phyloP scores from a whole-genome alignment of 2,113 vertebrate species.

The Oplegnathus fasciatus region DNA sequence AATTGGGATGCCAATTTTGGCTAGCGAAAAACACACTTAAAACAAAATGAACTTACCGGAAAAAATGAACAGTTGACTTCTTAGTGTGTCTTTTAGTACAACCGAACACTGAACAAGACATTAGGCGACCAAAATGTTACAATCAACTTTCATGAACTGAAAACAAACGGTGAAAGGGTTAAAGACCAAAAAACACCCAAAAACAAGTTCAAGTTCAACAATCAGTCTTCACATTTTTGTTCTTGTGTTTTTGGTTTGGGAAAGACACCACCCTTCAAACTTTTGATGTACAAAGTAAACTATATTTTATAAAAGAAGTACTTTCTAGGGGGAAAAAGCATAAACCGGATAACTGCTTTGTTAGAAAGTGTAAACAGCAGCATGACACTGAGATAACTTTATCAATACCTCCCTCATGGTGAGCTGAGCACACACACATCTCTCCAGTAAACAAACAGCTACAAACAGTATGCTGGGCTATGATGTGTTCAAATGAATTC shows the following conservation, averaged over 20 bases:
- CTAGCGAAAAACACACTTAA: too few species aligned
- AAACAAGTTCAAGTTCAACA: too few species aligned
- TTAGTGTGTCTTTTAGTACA: too few species aligned
- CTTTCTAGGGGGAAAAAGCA: background rate
- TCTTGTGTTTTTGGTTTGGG: background rate
- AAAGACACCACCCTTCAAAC: background rate
- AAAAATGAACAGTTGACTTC: too few species aligned
- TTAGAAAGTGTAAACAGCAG: constrained; percentile 29
- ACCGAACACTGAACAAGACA: too few species aligned
- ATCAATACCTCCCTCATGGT: constrained; percentile 19
- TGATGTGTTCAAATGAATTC: constrained; percentile 26
- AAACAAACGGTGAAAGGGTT: too few species aligned
- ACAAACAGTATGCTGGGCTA: background rate
- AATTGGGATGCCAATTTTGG: too few species aligned
- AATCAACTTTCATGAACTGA: too few species aligned
- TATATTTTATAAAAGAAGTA: background rate
- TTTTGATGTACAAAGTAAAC: background rate
- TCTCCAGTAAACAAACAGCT: background rate
- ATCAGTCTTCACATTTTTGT: background rate
- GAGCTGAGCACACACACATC: constrained; percentile 12
- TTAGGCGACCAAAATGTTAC: too few species aligned
- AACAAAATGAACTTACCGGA: too few species aligned
- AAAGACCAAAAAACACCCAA: too few species aligned
- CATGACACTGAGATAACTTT: constrained; percentile 31
- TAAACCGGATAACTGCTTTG: constrained; percentile 18